Conservation (phyloP, 2,113 vertebrate genomes). For the Notothenia rossii region DNA sequence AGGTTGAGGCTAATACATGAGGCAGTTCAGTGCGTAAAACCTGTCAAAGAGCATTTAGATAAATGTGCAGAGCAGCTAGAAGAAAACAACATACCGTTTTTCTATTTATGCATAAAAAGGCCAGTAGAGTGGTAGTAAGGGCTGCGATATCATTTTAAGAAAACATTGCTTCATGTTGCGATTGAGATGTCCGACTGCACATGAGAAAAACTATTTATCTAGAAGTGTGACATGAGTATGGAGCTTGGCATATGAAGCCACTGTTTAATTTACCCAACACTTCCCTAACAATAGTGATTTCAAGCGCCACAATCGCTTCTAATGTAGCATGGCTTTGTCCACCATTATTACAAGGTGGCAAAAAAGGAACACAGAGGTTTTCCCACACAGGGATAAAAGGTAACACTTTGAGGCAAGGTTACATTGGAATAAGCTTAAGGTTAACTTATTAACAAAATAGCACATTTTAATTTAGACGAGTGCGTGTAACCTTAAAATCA, state of each 20-base stretch:
- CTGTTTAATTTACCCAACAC: slow-evolving; percentile 63
- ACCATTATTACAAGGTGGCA: slow-evolving; percentile 6
- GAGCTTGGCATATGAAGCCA: slow-evolving; percentile 50
- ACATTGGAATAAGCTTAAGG: background rate
- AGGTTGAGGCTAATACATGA: slow-evolving; percentile 47
- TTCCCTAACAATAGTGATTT: slow-evolving; percentile 51
- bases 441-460: slow-evolving; percentile 8
- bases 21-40: slow-evolving; percentile 46
- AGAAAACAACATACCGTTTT: slow-evolving; percentile 39
- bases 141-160: slow-evolving; percentile 43
- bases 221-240: slow-evolving; percentile 39
- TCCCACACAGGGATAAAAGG: slow-evolving; percentile 3
- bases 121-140: background rate
- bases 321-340: background rate
- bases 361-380: slow-evolving; percentile 12
- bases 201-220: slow-evolving; percentile 16
- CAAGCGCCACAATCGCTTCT: slow-evolving; percentile 34
- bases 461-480: background rate
- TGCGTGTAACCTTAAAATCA: slow-evolving; percentile 10
- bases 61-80: slow-evolving; percentile 29
- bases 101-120: slow-evolving; percentile 14
- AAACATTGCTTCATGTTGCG: slow-evolving; percentile 42
- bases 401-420: background rate
- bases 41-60: slow-evolving; percentile 46
- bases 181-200: slow-evolving; percentile 43